A percentile compares a stretch with the other conserved stretches of the same genome.
phyloP scores from a whole-genome alignment of 2,113 vertebrate genomes.

The Scartelaos histophorus region DNA sequence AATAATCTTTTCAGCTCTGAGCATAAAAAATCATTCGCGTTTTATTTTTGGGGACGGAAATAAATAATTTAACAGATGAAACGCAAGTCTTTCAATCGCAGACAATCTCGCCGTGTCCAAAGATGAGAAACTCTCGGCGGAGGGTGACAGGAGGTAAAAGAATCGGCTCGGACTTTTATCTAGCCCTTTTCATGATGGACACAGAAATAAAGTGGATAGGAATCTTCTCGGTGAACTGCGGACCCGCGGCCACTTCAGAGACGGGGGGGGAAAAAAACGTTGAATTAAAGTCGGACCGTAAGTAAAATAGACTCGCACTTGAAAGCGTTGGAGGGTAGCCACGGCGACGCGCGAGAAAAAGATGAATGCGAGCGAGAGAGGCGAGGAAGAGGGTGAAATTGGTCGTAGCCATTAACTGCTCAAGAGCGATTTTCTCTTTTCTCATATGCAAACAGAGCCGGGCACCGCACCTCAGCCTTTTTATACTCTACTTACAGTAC shows the following conservation, averaged over 20 bases:
- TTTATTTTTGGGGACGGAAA: constrained; percentile 67
- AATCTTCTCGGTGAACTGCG: constrained; percentile 58
- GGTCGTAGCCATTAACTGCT: constrained; percentile 58
- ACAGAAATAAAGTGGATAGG: constrained; percentile 62
- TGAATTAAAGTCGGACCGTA: constrained; percentile 70
- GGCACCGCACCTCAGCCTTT: constrained; percentile 41
- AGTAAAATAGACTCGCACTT: constrained; percentile 74
- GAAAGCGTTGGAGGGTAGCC: constrained; percentile 58
- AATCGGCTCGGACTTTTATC: constrained; percentile 42
- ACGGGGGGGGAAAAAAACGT: constrained; percentile 50
- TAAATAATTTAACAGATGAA: constrained; percentile 69
- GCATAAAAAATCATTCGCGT: constrained; percentile 57
- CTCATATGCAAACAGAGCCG: constrained; percentile 50
- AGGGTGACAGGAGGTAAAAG: constrained; percentile 21
- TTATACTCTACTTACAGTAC: constrained; percentile 55
- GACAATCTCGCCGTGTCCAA: constrained; percentile 60
- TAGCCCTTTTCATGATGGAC: constrained; percentile 50
- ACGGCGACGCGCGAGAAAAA: constrained; percentile 45
- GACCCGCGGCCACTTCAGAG: constrained; percentile 54
- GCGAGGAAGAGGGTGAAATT: constrained; percentile 59
- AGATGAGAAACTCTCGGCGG: constrained; percentile 40
- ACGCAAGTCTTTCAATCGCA: constrained; percentile 59
- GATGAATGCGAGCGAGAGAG: constrained; percentile 53
- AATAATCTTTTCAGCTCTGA: constrained; percentile 70
- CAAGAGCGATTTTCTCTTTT: constrained; percentile 31